These are phyloP conservation scores for Orthosia gracilis DNA, from an alignment of 2,888 invertebrate species.

Conservation along the genomic window DNA sequence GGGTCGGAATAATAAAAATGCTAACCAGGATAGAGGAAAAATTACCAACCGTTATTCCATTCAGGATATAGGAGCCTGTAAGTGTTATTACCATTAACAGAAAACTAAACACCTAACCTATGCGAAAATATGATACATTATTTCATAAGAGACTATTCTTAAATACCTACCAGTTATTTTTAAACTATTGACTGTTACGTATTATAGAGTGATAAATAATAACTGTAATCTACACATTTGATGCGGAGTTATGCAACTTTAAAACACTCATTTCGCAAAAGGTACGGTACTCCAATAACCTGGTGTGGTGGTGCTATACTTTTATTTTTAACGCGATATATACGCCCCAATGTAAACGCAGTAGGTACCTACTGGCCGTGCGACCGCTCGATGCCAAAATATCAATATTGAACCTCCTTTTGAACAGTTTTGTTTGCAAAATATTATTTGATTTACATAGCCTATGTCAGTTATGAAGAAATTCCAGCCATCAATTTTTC, in stretches of 20 bases:
- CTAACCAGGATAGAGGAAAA: too few relatives aligned
- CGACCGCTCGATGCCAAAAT: too few relatives aligned
- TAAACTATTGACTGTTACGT: conserved; percentile 17
- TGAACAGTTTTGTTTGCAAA: too few relatives aligned
- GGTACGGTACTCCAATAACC: background rate
- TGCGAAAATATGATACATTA: background rate
- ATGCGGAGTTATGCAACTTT: conserved; percentile 23
- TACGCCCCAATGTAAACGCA: too few relatives aligned
- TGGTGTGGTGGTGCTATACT: too few relatives aligned
- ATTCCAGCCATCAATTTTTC: too few relatives aligned
- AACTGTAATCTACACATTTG: conserved; percentile 5
- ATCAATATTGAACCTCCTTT: too few relatives aligned
- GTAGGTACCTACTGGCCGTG: too few relatives aligned
- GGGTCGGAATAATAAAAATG: background rate
- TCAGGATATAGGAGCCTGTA: background rate
- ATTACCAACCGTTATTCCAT: background rate
- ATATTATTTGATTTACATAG: too few relatives aligned
- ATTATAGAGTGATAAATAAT: background rate
- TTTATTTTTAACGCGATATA: too few relatives aligned
- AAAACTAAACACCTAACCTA: background rate
- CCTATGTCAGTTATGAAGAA: too few relatives aligned
- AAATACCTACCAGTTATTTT: background rate
- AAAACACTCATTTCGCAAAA: conserved; percentile 8
- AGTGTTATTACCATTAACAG: background rate
- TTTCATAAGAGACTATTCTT: background rate